phyloP scores from a whole-genome alignment of 2,888 invertebrate species.

The Cephonodes hylas region DNA sequence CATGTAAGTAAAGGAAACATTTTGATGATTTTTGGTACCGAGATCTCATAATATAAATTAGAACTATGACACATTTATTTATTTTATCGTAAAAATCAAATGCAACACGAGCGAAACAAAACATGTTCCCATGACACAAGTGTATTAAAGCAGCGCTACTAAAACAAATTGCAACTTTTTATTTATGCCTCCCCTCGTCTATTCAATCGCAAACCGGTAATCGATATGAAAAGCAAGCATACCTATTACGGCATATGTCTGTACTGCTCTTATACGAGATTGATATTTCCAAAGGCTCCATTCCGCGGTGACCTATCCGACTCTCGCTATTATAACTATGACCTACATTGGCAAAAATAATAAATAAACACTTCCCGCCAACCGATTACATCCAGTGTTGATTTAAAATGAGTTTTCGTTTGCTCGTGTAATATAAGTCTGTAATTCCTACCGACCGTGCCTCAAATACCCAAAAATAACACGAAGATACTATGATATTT shows the following conservation, averaged over 20 bases:
- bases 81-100: too few relatives aligned
- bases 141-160: not conserved
- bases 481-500: not conserved
- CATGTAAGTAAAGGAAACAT: too few relatives aligned
- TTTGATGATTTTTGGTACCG: too few relatives aligned
- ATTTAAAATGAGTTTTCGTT: conserved; percentile 8
- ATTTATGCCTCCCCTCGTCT: not conserved
- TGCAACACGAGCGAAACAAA: not conserved
- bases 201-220: not conserved
- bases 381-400: conserved; percentile 8
- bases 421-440: not conserved
- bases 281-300: conserved; percentile 45
- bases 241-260: not conserved
- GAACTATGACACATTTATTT: too few relatives aligned
- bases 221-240: not conserved
- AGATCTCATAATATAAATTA: too few relatives aligned
- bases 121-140: not conserved
- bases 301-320: conserved; percentile 13
- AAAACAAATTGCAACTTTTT: not conserved
- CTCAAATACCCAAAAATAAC: not conserved
- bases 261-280: conserved; percentile 27
- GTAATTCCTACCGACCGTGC: not conserved
- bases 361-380: conserved; percentile 32
- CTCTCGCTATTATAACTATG: conserved; percentile 25
- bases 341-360: conserved; percentile 46